Base-by-base conservation (phyloP, 2,888 invertebrate species). In the Amiota communis region DNA sequence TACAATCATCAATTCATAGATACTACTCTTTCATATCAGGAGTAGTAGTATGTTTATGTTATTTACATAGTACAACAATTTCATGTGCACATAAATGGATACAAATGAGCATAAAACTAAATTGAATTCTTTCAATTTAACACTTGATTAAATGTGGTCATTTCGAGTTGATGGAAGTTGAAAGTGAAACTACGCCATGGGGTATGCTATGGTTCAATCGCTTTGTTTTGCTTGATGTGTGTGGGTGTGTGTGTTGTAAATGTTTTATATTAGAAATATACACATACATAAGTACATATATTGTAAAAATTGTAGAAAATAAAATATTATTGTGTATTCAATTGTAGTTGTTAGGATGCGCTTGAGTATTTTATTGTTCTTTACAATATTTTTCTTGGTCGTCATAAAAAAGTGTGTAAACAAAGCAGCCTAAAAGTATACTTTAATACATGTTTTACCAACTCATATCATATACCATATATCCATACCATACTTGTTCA, bases 61-160 rank as follows among this genome's bases (percentile, higher is more conserved):
- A 36, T 36, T 36, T 36, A 36, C 36, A 36, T 36, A n/a, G n/a
- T n/a, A 36, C 36, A 36, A 36, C 3, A 36, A 36, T 36, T 36
- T 36, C 8, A 36, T 36, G 36, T 36, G 36, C 2, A 36, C 36
- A 36, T 36, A 36, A 36, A 36, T 36, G 36, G 36, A 36, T 36
- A 73, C 51, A 51, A 70, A 65, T 13, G 11, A 20, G 73, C 13
- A 65, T 68, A 53, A 53, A 56, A 47, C 17, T 23, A 68, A 72
- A 72, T 72, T 72, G 68, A 72, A 72, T 72, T 68, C 51, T 72
- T 72, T 67, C 57, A 72, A 68, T 72, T 68, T 61, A 72, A 15
- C 68, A 67, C 65, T 68, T 72, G 68, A 68, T 72, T 72, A 68
- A 72, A 72, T 65, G 65, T 56, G 64, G 65, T 57, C 64, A 57